Evolutionary conservation across 1,140 invertebrate species (phyloP).

Genomic region (Gryllus bimaculatus): DNA sequence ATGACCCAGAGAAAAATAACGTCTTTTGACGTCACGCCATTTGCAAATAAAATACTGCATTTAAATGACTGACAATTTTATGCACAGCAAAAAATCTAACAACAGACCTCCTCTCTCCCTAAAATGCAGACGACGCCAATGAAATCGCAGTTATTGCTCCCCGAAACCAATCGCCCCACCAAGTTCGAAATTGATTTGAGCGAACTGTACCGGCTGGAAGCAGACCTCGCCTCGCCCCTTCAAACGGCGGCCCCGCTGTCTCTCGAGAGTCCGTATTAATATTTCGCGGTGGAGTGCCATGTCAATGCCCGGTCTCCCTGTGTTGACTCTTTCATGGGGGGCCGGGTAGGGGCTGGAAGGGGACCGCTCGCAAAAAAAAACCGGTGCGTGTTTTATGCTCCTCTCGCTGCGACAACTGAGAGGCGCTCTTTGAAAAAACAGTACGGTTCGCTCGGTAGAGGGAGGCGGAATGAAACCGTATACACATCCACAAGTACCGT

Average conservation of each 20-base stretch:
- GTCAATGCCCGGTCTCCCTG: neutral
- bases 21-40: no score
- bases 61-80: no score
- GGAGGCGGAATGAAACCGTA: neutral
- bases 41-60: no score
- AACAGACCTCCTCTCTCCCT: no score
- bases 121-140: no score
- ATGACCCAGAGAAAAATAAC: no score
- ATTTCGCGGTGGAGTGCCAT: neutral
- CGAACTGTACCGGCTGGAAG: neutral
- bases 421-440: neutral
- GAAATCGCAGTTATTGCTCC: no score
- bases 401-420: neutral
- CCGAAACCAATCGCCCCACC: no score
- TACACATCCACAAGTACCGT: neutral
- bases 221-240: neutral
- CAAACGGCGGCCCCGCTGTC: neutral
- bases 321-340: neutral
- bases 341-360: neutral
- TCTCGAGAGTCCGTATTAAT: neutral
- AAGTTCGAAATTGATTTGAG: neutral
- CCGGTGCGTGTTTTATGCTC: neutral
- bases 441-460: neutral
- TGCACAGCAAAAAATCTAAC: no score
- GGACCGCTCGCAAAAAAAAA: neutral